Percentiles rank a stretch among this genome's conserved stretches.
phyloP scores from a whole-genome alignment of 2,888 invertebrate genomes.

The Mactromeris polynyma region DNA sequence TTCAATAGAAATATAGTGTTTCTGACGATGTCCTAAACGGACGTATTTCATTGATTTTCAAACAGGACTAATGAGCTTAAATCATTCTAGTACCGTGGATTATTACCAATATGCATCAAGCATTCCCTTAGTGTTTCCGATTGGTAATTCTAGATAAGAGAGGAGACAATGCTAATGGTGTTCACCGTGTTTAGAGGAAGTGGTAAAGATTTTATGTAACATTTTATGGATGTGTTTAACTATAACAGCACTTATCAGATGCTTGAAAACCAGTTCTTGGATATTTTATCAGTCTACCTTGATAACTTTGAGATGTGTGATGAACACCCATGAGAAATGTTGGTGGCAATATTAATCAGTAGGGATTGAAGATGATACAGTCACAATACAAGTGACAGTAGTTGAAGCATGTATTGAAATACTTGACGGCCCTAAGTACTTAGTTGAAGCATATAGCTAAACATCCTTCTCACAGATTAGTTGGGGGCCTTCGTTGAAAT shows the following conservation, averaged over 20 bases:
- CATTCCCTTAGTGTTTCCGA: background rate
- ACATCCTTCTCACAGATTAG: too few species aligned
- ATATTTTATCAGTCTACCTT: background rate
- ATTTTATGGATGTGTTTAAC: background rate
- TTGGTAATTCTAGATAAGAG: background rate
- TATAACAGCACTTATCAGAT: background rate
- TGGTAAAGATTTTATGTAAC: background rate
- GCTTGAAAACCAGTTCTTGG: background rate
- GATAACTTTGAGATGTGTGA: background rate
- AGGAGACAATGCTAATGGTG: background rate
- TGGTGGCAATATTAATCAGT: background rate
- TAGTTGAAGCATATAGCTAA: too few species aligned
- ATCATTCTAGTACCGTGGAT: background rate
- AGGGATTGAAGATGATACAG: background rate
- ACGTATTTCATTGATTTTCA: background rate
- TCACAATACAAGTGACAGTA: too few species aligned
- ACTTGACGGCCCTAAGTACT: too few species aligned
- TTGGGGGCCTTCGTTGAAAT: background rate
- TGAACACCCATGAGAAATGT: background rate
- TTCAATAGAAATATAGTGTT: conserved; percentile 12
- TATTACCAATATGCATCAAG: background rate
- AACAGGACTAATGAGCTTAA: background rate
- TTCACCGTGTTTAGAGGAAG: background rate
- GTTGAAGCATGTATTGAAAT: too few species aligned
- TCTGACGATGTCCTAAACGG: background rate